A percentile compares a stretch with the other conserved stretches of the same genome.
Evolutionary conservation across 1,140 invertebrate species (phyloP).

Genomic region (Nebria ingens): DNA sequence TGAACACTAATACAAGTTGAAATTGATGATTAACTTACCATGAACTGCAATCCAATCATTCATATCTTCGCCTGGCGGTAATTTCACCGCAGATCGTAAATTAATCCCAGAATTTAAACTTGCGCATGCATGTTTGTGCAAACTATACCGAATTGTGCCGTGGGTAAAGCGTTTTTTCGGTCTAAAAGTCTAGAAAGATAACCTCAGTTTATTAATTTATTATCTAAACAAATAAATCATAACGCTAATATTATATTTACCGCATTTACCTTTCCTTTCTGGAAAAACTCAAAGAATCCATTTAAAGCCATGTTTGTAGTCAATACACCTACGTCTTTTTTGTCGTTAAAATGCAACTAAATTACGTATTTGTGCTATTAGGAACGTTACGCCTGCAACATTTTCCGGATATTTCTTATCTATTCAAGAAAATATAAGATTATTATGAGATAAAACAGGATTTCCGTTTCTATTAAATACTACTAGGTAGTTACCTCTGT

Average conservation of each 20-base stretch:
- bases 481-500: too few relatives aligned
- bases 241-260: constrained; percentile 13
- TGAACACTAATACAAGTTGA: constrained; percentile 2
- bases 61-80: constrained; percentile 78
- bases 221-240: constrained; percentile 11
- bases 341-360: too few relatives aligned
- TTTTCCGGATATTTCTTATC: too few relatives aligned
- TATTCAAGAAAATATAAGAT: too few relatives aligned
- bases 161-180: constrained; percentile 86
- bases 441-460: too few relatives aligned
- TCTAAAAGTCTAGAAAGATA: constrained; percentile 63
- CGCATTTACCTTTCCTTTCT: constrained; percentile 62
- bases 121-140: constrained; percentile 90
- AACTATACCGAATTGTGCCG: constrained; percentile 81
- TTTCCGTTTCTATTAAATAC: too few relatives aligned
- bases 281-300: constrained; percentile 70
- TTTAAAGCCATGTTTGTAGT: constrained; percentile 50
- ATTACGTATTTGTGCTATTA: too few relatives aligned
- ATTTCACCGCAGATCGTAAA: constrained; percentile 69
- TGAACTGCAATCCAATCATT: constrained; percentile 95
- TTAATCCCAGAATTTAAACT: constrained; percentile 91
- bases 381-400: too few relatives aligned
- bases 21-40: constrained; percentile 44
- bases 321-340: too few relatives aligned
- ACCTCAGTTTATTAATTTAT: too few relatives aligned